Percentiles rank a stretch among this genome's conserved stretches.
Evolutionary conservation across 2,888 invertebrate species (phyloP).

Genomic region (Philereme transversata): DNA sequence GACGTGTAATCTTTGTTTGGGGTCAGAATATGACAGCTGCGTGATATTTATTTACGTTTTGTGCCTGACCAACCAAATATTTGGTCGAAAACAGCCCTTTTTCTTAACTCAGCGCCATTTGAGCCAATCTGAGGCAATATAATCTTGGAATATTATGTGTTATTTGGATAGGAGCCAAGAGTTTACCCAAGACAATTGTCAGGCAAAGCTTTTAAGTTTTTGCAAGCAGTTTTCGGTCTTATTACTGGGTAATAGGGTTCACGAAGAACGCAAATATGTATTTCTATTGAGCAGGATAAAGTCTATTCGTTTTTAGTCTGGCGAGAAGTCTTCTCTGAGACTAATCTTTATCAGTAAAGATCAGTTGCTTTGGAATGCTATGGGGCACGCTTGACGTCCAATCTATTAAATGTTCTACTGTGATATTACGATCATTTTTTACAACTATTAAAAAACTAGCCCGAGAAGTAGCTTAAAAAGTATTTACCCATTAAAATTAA

Average conservation of each 20-base stretch:
- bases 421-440: neutral
- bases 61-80: slow-evolving; percentile 23
- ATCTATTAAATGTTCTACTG: neutral
- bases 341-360: no score
- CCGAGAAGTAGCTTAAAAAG: slow-evolving; percentile 4
- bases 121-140: slow-evolving; percentile 20
- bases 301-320: no score
- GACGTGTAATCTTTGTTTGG: slow-evolving; percentile 8
- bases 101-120: slow-evolving; percentile 18
- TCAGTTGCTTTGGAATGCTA: no score
- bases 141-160: slow-evolving; percentile 30
- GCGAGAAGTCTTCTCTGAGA: no score
- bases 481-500: slow-evolving; percentile 28
- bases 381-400: no score
- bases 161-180: slow-evolving; percentile 25
- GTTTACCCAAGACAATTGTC: slow-evolving; percentile 15
- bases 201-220: slow-evolving; percentile 4
- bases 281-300: no score
- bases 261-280: slow-evolving; percentile 1
- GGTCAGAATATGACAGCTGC: slow-evolving; percentile 8
- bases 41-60: slow-evolving; percentile 24
- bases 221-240: slow-evolving; percentile 22
- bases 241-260: slow-evolving; percentile 19
- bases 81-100: slow-evolving; percentile 21
- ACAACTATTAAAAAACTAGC: neutral